phyloP scores from a whole-genome alignment of 2,113 vertebrate species.

The Microtus oregoni region DNA sequence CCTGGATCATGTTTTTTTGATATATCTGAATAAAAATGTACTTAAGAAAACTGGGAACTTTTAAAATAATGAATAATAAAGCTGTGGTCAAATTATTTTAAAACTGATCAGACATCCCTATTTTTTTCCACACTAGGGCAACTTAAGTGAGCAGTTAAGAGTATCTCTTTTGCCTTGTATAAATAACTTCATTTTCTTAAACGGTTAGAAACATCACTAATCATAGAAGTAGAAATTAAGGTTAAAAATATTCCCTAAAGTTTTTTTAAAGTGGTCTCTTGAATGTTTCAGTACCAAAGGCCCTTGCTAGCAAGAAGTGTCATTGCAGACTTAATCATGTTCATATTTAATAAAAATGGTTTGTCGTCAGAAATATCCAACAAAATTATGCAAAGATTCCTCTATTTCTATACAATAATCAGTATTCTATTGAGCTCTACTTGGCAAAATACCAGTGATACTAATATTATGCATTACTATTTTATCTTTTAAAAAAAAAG shows the following conservation, averaged over 20 bases:
- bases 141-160: background rate
- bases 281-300: constrained; percentile 3
- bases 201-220: constrained; percentile 9
- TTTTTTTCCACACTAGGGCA: background rate
- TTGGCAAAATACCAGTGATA: background rate
- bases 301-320: background rate
- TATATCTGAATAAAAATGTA: background rate
- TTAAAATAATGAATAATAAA: constrained; percentile 9
- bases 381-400: background rate
- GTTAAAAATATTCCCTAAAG: background rate
- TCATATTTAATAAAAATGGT: background rate
- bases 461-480: background rate
- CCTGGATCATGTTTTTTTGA: background rate
- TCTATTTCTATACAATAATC: background rate
- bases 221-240: background rate
- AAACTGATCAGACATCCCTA: background rate
- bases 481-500: background rate
- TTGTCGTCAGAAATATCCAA: background rate
- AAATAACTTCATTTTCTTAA: constrained; percentile 11
- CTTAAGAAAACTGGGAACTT: background rate
- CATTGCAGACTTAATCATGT: background rate
- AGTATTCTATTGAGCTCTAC: background rate
- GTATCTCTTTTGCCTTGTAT: background rate
- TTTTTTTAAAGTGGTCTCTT: background rate
- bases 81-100: background rate